These are phyloP conservation scores for Xenentodon cancila DNA, from an alignment of 2,797 vertebrate species.

Conservation along the genomic window DNA sequence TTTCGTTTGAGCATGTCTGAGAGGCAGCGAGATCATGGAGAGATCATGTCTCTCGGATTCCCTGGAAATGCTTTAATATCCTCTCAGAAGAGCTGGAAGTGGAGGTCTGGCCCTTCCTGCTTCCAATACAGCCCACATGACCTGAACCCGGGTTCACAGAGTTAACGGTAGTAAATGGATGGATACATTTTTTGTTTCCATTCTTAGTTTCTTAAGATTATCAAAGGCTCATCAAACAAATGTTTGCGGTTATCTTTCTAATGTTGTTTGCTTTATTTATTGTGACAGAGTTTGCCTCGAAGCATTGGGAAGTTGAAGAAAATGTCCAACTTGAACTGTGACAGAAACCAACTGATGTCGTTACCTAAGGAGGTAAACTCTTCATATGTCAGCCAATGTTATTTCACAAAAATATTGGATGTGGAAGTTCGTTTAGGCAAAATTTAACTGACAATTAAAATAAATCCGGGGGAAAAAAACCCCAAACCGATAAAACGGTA, in stretches of 20 bases:
- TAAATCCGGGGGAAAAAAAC: background rate
- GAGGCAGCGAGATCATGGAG: too few species aligned
- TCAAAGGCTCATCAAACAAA: background rate
- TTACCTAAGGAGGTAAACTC: slow-evolving; percentile 95
- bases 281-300: slow-evolving; percentile 89
- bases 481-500: too few species aligned
- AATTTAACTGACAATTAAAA: background rate
- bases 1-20: too few species aligned
- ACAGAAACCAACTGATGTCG: slow-evolving; percentile 92
- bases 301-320: slow-evolving; percentile 95
- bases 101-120: too few species aligned
- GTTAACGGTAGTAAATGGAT: too few species aligned
- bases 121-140: too few species aligned
- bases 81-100: too few species aligned
- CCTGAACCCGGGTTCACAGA: too few species aligned
- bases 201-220: background rate
- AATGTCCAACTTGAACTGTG: slow-evolving; percentile 96
- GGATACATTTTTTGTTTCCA: too few species aligned
- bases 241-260: background rate
- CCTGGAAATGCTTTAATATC: too few species aligned
- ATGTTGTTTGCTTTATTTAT: slow-evolving; percentile 15
- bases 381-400: background rate
- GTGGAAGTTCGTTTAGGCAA: background rate
- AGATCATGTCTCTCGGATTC: too few species aligned
- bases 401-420: background rate